phyloP scores from a whole-genome alignment of 2,113 vertebrate genomes.

The Sylvietta virens region DNA sequence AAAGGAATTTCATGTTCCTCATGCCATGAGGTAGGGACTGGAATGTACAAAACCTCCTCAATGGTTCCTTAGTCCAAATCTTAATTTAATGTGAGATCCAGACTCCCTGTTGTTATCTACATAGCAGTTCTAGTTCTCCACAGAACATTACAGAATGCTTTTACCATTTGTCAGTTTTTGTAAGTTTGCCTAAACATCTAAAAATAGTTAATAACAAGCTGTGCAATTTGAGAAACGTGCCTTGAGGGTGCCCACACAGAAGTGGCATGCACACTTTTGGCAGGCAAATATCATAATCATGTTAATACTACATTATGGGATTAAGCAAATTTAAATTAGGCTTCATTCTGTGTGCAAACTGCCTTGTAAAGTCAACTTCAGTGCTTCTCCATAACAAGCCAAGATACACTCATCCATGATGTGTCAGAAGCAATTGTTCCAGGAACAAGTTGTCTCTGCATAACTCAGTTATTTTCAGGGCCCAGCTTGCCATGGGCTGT shows the following conservation, averaged over 20 bases:
- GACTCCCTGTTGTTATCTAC: not conserved
- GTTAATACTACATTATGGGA: constrained; percentile 37
- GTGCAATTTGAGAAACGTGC: constrained; percentile 42
- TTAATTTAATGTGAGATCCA: not conserved
- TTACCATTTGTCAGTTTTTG: constrained; percentile 31
- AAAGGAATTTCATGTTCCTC: not conserved
- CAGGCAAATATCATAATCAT: constrained; percentile 13
- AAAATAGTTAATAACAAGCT: constrained; percentile 50
- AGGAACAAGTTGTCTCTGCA: constrained; percentile 18
- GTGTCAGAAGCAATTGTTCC: constrained; percentile 26
- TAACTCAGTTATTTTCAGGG: constrained; percentile 35
- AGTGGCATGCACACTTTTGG: constrained; percentile 42
- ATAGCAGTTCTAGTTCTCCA: not conserved
- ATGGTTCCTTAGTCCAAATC: not conserved
- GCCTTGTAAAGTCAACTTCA: constrained; percentile 61
- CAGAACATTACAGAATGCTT: constrained; percentile 13
- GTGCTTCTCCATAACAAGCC: not conserved
- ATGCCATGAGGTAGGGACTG: not conserved
- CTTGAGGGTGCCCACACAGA: constrained; percentile 42
- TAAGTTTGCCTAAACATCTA: constrained; percentile 45
- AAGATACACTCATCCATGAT: constrained; percentile 11
- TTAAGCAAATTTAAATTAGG: constrained; percentile 38
- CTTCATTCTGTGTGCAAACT: constrained; percentile 30
- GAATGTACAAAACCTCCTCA: not conserved
- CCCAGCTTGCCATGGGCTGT: not conserved